A percentile compares a stretch with the other conserved stretches of the same genome.
phyloP scores from a whole-genome alignment of 2,888 invertebrate genomes.

The Epirrita christyi region DNA sequence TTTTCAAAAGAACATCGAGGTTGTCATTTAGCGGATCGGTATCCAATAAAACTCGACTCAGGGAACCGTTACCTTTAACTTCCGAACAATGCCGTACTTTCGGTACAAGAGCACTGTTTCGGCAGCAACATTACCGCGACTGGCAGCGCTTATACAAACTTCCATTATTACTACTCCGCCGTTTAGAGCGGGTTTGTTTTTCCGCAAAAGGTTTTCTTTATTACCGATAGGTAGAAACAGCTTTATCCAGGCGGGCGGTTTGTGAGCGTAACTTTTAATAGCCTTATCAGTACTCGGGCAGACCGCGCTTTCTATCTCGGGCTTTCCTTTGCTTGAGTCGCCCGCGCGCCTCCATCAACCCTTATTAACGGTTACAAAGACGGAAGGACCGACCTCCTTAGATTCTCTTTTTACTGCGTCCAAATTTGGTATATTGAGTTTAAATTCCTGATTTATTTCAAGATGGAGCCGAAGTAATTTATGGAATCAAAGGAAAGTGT shows the following conservation, averaged over 20 bases:
- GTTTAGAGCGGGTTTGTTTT: constrained; percentile 51
- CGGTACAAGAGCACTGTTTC: constrained; percentile 39
- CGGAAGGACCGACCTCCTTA: constrained; percentile 46
- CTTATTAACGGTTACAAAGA: constrained; percentile 66
- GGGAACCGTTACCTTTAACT: constrained; percentile 47
- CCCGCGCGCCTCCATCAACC: constrained; percentile 58
- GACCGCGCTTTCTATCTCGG: constrained; percentile 64
- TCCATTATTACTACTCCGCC: constrained; percentile 52
- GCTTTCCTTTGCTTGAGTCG: constrained; percentile 52
- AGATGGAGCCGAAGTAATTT: constrained; percentile 14
- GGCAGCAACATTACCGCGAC: constrained; percentile 51
- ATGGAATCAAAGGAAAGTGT: neutral
- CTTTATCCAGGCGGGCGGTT: constrained; percentile 68
- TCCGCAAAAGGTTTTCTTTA: constrained; percentile 57
- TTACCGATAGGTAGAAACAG: constrained; percentile 62
- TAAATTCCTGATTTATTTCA: constrained; percentile 29
- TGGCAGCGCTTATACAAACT: constrained; percentile 48
- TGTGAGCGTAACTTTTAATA: constrained; percentile 81
- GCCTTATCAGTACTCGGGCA: constrained; percentile 78
- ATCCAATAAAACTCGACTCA: constrained; percentile 46
- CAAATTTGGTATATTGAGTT: constrained; percentile 34
- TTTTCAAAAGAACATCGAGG: constrained; percentile 20
- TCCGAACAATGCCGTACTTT: constrained; percentile 45
- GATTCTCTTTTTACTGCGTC: constrained; percentile 36
- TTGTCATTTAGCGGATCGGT: constrained; percentile 15